These are phyloP conservation scores for Eolophus roseicapilla DNA, from an alignment of 2,113 vertebrate genomes.

Conservation along the genomic window DNA sequence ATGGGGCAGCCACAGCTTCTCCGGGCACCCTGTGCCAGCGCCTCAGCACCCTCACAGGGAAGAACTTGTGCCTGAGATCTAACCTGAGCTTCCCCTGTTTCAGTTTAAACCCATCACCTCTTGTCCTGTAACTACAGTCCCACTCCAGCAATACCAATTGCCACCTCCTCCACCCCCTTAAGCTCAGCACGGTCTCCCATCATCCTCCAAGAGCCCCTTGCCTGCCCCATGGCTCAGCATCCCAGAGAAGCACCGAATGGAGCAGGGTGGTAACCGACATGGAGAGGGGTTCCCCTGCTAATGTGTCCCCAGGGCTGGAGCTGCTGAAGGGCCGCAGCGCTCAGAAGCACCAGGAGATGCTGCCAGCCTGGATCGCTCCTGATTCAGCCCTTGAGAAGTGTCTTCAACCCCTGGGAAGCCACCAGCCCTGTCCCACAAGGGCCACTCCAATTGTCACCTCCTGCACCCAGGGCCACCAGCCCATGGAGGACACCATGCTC, in stretches of 20 bases:
- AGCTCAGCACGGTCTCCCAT: fast-evolving
- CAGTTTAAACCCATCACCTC: not conserved
- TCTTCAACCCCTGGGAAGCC: not conserved
- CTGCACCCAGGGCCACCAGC: not conserved
- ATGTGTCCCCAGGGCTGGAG: not conserved
- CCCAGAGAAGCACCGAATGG: not conserved
- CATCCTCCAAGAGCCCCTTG: fast-evolving
- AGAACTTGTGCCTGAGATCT: not conserved
- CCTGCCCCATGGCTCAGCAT: not conserved
- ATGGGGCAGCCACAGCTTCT: not conserved
- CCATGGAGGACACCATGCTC: not conserved
- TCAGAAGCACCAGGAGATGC: not conserved
- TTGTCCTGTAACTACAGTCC: not conserved
- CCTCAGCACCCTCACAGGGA: not conserved
- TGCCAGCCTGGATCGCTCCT: not conserved
- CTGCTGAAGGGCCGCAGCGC: not conserved
- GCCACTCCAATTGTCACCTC: not conserved
- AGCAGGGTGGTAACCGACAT: fast-evolving
- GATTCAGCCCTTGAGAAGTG: not conserved
- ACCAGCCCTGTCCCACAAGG: not conserved
- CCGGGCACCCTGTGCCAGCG: not conserved
- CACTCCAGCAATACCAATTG: not conserved
- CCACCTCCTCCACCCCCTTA: not conserved
- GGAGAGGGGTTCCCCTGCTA: fast-evolving
- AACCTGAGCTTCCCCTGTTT: not conserved